Evolutionary conservation across 2,797 vertebrate genomes (phyloP).

Genomic region (Gambelia wislizenii): DNA sequence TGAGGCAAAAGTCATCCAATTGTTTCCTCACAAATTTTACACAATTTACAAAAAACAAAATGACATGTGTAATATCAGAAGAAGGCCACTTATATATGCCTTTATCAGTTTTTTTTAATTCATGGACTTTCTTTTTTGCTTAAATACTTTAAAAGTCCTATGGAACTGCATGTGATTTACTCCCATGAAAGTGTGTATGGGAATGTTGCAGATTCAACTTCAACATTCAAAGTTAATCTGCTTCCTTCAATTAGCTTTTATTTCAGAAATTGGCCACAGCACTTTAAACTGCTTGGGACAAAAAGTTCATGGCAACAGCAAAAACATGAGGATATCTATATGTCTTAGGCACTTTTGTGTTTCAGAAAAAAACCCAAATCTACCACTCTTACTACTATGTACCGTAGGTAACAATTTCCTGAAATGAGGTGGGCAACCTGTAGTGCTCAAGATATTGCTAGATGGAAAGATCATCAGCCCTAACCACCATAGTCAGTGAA

Average conservation of each 20-base stretch:
- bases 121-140: too few relatives aligned
- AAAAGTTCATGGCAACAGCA: background rate
- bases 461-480: background rate
- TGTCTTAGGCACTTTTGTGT: background rate
- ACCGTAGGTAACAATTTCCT: background rate
- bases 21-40: too few relatives aligned
- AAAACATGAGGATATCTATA: background rate
- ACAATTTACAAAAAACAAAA: background rate
- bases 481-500: background rate
- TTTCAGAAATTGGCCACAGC: background rate
- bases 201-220: background rate
- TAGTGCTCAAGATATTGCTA: background rate
- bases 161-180: background rate
- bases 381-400: too few relatives aligned
- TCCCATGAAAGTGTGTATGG: background rate
- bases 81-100: too few relatives aligned
- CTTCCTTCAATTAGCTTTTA: too few relatives aligned
- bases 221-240: too few relatives aligned
- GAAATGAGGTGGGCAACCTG: background rate
- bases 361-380: background rate
- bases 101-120: too few relatives aligned
- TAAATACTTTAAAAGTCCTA: too few relatives aligned
- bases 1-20: background rate
- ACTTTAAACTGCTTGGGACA: background rate
- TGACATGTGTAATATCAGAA: too few relatives aligned